These are phyloP conservation scores for Geotrypetes seraphini DNA, from an alignment of 2,797 vertebrate species.

Conservation along the genomic window DNA sequence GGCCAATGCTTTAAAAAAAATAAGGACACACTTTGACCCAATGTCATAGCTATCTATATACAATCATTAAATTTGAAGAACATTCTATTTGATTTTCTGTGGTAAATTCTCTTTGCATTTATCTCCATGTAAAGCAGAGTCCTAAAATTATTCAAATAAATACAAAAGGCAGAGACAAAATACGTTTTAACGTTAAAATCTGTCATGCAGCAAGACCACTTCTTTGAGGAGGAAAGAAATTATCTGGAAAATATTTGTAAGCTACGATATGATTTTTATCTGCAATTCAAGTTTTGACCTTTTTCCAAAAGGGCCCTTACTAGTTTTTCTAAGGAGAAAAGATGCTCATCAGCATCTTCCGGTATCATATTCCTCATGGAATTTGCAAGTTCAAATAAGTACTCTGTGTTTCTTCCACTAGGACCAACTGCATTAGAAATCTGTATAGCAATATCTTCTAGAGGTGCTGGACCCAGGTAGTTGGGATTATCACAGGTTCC, in stretches of 20 bases:
- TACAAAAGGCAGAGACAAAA: constrained; percentile 12
- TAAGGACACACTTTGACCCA: too few species aligned
- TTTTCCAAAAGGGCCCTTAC: constrained; percentile 65
- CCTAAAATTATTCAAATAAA: constrained; percentile 17
- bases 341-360: constrained; percentile 81
- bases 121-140: too few species aligned
- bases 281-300: constrained; percentile 32
- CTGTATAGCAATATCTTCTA: constrained; percentile 89
- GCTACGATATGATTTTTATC: constrained; percentile 13
- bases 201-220: constrained; percentile 4
- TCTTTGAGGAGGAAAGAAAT: constrained; percentile 4
- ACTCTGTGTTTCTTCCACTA: constrained; percentile 87
- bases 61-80: too few species aligned
- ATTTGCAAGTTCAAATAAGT: constrained; percentile 86
- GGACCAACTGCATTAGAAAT: constrained; percentile 76
- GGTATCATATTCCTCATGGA: constrained; percentile 79
- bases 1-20: too few species aligned
- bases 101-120: too few species aligned
- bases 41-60: too few species aligned
- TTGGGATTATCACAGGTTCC: constrained; percentile 83
- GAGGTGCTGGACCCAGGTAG: constrained; percentile 89
- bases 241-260: constrained; percentile 6
- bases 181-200: constrained; percentile 7
- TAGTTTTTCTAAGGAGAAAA: constrained; percentile 82
- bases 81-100: too few species aligned